These are phyloP conservation scores for Ochotona princeps DNA, from an alignment of 2,113 vertebrate genomes.

Conservation along the genomic window DNA sequence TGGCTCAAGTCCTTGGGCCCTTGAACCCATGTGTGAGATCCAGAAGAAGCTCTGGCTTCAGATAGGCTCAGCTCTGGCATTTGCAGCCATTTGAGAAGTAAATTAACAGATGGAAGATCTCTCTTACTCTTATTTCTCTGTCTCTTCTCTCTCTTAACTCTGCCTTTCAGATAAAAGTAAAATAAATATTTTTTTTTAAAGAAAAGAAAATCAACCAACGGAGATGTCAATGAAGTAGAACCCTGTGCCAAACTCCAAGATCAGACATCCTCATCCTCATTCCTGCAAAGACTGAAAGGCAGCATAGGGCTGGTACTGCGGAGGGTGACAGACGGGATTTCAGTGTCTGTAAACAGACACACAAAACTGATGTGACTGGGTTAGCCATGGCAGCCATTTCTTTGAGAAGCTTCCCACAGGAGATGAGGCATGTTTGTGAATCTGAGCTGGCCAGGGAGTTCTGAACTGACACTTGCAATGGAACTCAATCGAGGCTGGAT, in stretches of 20 bases:
- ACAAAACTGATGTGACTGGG: too few relatives aligned
- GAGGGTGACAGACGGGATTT: constrained; percentile 29
- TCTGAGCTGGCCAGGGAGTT: background rate
- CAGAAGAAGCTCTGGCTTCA: too few relatives aligned
- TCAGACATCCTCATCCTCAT: background rate
- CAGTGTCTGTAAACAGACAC: background rate
- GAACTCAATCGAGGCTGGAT: background rate
- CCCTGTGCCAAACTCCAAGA: background rate
- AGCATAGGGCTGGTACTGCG: background rate
- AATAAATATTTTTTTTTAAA: too few relatives aligned
- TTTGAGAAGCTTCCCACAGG: background rate
- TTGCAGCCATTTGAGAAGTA: too few relatives aligned
- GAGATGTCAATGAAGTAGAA: background rate
- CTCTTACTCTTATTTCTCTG: too few relatives aligned
- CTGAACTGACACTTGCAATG: background rate
- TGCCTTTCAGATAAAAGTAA: too few relatives aligned
- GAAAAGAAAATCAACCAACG: background rate
- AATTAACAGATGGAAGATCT: too few relatives aligned
- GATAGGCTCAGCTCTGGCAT: too few relatives aligned
- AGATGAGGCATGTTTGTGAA: accelerated
- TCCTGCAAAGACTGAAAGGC: background rate
- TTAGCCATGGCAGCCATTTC: background rate
- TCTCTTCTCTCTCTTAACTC: too few relatives aligned
- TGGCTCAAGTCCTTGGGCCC: too few relatives aligned
- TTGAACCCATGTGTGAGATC: too few relatives aligned